Evolutionary conservation across 2,113 vertebrate species (phyloP).

Genomic region (human): GRCh38 chr20:14137001-14137500

Average conservation of each 20-base stretch:
- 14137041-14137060: constrained; percentile 5
- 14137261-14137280: not conserved
- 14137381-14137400: too few relatives aligned
- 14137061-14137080: not conserved
- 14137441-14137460: too few relatives aligned
- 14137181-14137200: not conserved
- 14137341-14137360: not conserved
- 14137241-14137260: not conserved
- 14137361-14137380: not conserved
- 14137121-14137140: not conserved
- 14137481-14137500: not conserved
- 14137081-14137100: not conserved
- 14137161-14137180: not conserved
- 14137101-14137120: not conserved
- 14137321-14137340: not conserved
- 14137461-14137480: too few relatives aligned
- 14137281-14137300: not conserved
- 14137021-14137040: not conserved
- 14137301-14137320: not conserved
- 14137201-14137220: not conserved
- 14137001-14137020: not conserved
- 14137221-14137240: not conserved
- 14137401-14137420: too few relatives aligned
- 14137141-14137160: not conserved
- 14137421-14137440: too few relatives aligned